Conservation (phyloP, 2,113 vertebrate species). For the Hippocampus zosterae region DNA sequence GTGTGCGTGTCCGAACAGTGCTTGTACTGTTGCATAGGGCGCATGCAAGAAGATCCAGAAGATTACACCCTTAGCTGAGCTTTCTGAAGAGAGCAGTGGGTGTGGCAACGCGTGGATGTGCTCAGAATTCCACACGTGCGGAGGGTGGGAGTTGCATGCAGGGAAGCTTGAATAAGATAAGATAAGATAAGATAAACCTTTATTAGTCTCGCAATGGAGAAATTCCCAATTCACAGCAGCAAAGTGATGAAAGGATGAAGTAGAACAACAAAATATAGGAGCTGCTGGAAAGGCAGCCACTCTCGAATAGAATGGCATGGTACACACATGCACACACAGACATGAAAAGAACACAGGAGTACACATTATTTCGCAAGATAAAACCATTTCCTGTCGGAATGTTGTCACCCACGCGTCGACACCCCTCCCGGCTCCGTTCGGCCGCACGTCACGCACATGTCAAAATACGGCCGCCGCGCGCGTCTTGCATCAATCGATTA, state of each 20-base stretch:
- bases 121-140: slow-evolving; percentile 35
- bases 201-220: too few relatives aligned
- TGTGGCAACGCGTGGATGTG: slow-evolving; percentile 40
- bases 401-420: too few relatives aligned
- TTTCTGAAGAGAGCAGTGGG: slow-evolving; percentile 37
- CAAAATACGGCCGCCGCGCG: background rate
- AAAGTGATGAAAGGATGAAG: too few relatives aligned
- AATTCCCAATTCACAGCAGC: too few relatives aligned
- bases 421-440: background rate
- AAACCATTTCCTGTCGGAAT: too few relatives aligned
- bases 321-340: background rate
- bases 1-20: background rate
- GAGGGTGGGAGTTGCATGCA: slow-evolving; percentile 3
- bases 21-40: slow-evolving; percentile 30
- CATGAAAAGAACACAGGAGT: background rate
- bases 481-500: slow-evolving; percentile 26
- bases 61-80: slow-evolving; percentile 35
- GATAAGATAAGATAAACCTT: too few relatives aligned
- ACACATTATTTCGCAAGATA: background rate
- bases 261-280: too few relatives aligned
- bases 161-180: slow-evolving; percentile 6
- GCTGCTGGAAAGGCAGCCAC: too few relatives aligned
- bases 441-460: background rate
- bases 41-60: slow-evolving; percentile 41
- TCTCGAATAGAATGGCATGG: slow-evolving; percentile 14